Evolutionary conservation across 2,797 vertebrate species (phyloP).

Genomic region (Pampus argenteus): DNA sequence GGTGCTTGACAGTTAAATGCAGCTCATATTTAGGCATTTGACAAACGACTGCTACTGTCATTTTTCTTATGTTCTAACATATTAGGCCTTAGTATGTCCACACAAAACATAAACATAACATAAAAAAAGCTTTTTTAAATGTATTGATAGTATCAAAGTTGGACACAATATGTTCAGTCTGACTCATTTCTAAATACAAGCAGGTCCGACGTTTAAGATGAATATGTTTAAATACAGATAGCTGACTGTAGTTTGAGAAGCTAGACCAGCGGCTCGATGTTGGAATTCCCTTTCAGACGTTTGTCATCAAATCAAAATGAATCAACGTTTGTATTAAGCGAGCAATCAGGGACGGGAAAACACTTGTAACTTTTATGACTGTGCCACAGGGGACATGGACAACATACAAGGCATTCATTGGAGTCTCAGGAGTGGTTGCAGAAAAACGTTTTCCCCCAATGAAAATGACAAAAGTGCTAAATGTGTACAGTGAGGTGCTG

Average conservation of each 20-base stretch:
- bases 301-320: constrained; percentile 68
- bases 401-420: constrained; percentile 74
- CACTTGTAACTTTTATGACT: constrained; percentile 71
- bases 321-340: constrained; percentile 67
- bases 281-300: constrained; percentile 34
- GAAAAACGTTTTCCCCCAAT: constrained; percentile 65
- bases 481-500: constrained; percentile 68
- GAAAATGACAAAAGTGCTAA: constrained; percentile 74
- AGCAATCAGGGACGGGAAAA: constrained; percentile 56
- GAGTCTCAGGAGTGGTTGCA: constrained; percentile 30
- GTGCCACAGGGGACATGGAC: constrained; percentile 51
- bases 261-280: neutral
- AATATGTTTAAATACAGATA: constrained; percentile 39
- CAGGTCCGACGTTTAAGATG: constrained; percentile 23
- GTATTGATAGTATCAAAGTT: neutral
- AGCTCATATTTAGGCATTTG: neutral
- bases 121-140: constrained; percentile 11
- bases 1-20: neutral
- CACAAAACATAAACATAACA: neutral
- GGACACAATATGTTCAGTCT: constrained; percentile 27
- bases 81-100: neutral
- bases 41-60: constrained; percentile 1
- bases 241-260: constrained; percentile 1
- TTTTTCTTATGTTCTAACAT: neutral
- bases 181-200: constrained; percentile 6